Evolutionary conservation across 2,888 invertebrate genomes (phyloP).

Genomic region (Athalia circularis): DNA sequence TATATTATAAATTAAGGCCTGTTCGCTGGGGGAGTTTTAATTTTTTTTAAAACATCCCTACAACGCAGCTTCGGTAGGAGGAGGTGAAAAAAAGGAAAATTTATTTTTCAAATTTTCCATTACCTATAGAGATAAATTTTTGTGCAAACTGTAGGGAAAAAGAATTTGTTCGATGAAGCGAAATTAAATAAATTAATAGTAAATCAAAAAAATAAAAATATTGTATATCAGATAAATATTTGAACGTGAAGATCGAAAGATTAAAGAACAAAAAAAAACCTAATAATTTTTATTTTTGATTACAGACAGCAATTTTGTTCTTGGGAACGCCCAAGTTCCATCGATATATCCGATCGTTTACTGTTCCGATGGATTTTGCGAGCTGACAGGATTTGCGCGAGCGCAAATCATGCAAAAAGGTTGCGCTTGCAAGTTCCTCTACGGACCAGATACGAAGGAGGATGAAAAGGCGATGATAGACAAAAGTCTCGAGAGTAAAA

Average conservation of each 20-base stretch:
- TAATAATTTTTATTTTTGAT: conserved; percentile 57
- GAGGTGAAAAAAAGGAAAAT: too few species aligned
- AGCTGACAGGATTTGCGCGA: conserved; percentile 93
- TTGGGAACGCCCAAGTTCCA: conserved; percentile 96
- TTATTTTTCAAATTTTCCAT: too few species aligned
- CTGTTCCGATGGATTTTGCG: conserved; percentile 97
- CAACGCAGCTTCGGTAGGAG: too few species aligned
- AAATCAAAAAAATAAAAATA: not conserved
- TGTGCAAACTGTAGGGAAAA: too few species aligned
- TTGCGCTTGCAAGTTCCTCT: conserved; percentile 95
- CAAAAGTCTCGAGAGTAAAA: conserved; percentile 90
- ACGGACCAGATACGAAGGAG: conserved; percentile 92
- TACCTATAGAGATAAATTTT: too few species aligned
- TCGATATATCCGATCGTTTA: conserved; percentile 93
- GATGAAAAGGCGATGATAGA: conserved; percentile 93
- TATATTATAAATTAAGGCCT: too few species aligned
- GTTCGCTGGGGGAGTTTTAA: too few species aligned
- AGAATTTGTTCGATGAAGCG: too few species aligned
- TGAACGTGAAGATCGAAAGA: not conserved
- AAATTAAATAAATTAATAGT: too few species aligned
- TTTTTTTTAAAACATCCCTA: too few species aligned
- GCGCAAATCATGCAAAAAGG: conserved; percentile 98
- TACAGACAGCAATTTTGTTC: conserved; percentile 96
- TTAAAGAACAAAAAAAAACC: not conserved
- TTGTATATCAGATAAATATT: not conserved